Percentiles rank a stretch among this genome's conserved stretches.
Evolutionary conservation across 1,140 invertebrate species (phyloP).

Genomic region (Nomia melanderi): DNA sequence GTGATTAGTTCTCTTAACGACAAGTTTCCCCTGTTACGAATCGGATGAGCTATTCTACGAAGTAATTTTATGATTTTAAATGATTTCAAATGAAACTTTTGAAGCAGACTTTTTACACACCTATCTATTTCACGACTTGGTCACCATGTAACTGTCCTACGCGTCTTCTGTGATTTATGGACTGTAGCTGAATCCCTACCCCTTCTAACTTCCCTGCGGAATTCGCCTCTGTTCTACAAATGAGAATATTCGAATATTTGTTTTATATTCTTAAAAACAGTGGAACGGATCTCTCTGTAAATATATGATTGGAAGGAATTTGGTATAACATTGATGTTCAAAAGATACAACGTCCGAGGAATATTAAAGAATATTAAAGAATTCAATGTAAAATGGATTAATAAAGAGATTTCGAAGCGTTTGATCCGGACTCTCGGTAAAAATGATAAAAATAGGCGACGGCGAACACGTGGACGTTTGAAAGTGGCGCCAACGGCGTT

Average conservation of each 20-base stretch:
- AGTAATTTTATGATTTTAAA: no score
- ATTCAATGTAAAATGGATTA: no score
- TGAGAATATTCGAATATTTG: not conserved
- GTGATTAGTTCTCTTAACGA: no score
- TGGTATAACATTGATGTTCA: no score
- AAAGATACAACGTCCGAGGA: no score
- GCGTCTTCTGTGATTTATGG: slow-evolving; percentile 20
- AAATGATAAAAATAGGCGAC: not conserved
- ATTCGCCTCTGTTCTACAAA: not conserved
- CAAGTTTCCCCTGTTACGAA: no score
- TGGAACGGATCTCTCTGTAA: no score
- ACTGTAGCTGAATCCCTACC: slow-evolving; percentile 31
- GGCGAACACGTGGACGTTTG: not conserved
- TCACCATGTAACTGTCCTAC: slow-evolving; percentile 22
- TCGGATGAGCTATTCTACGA: no score
- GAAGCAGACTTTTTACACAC: not conserved
- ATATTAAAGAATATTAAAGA: no score
- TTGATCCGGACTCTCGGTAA: not conserved
- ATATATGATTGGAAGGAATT: no score
- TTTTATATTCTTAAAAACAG: not conserved
- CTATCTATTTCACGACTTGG: slow-evolving; percentile 2
- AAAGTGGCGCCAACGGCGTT: not conserved
- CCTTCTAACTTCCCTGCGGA: not conserved
- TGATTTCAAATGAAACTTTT: not conserved
- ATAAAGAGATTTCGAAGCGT: not conserved